Conservation (phyloP, 2,113 vertebrate genomes). For the Anguilla rostrata region DNA sequence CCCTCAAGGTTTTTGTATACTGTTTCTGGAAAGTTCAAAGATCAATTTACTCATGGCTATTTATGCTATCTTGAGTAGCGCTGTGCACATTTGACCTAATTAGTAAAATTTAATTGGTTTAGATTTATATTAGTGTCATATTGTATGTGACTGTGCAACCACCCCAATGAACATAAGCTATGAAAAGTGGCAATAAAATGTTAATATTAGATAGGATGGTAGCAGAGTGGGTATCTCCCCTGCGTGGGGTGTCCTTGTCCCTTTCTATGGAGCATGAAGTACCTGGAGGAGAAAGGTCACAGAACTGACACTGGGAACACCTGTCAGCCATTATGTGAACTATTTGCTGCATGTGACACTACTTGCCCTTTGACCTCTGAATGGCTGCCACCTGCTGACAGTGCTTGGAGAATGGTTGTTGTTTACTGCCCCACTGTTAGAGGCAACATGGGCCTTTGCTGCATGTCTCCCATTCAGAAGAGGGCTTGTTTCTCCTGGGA, state of each 20-base stretch:
- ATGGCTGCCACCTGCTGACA: conserved; percentile 16
- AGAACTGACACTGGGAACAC: conserved; percentile 14
- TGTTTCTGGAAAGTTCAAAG: not conserved
- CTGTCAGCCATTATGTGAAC: conserved; percentile 30
- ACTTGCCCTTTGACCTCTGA: conserved; percentile 15
- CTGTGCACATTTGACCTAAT: not conserved
- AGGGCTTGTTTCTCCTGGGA: not conserved
- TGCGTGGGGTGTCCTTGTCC: not conserved
- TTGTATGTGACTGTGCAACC: not conserved
- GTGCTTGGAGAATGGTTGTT: not conserved
- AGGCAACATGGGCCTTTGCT: not conserved
- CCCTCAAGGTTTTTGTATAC: too few species aligned
- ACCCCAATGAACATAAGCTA: not conserved
- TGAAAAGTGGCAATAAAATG: not conserved
- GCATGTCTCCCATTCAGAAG: not conserved
- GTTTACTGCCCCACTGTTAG: not conserved
- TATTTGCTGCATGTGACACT: conserved; percentile 11
- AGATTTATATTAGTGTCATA: not conserved
- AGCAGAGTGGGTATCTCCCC: not conserved
- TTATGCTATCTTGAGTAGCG: not conserved
- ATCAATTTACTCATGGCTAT: not conserved
- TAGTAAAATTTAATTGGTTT: not conserved
- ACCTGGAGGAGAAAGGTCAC: conserved; percentile 25
- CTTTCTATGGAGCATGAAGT: not conserved
- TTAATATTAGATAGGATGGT: not conserved